Evolutionary conservation across 2,797 vertebrate genomes (phyloP), one percentile per base, ranked within the genome.

Genomic region (Carapus acus): DNA sequence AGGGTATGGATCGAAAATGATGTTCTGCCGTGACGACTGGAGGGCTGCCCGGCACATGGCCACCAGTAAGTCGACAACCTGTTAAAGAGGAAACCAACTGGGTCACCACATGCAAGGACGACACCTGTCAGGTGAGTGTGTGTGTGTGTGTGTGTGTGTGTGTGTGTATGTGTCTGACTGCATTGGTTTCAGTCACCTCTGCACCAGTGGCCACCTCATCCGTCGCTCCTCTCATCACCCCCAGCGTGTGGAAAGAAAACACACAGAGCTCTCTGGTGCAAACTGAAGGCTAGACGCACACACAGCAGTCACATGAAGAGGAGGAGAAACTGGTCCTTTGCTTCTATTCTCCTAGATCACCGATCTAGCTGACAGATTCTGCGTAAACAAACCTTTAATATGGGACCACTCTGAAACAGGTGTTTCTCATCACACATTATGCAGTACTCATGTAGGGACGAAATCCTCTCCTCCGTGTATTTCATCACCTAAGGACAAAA

Each of bases 401-500:
- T 92, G 20, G 91, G 94, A 48, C 93, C 89, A 0, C 94, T 96
- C 86, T 98, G 94, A 85, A 98, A 95, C 79, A 98, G 90, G 21
- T 99, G 95, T 62, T 91, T 90, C 73, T 98, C 96, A 1, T 98
- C 96, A 39, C 96, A 98, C 55, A 96, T 88, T 55, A 97, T 93
- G 2, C 96, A 98, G 82, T 93, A 96, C 71, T 98, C 96, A 0
- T 94, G 97, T 62, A 98, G 71, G 0, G 94, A 96, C 0, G 91
- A 89, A 45, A 97, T 89, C 57, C 96, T 90, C 85, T 97, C 93
- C 70, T 96, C 94, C 0, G 93, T 92, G 1, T 97, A 98, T 69
- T 90, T 96, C 91, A 97, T 94, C 54, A 97, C 90, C 96, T 98
- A 58, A 58, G 43, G 4, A 44, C 38, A 64, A 36, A 62, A 9